Evolutionary conservation across 1,140 invertebrate species (phyloP).

Genomic region (Drosophila mayri): DNA sequence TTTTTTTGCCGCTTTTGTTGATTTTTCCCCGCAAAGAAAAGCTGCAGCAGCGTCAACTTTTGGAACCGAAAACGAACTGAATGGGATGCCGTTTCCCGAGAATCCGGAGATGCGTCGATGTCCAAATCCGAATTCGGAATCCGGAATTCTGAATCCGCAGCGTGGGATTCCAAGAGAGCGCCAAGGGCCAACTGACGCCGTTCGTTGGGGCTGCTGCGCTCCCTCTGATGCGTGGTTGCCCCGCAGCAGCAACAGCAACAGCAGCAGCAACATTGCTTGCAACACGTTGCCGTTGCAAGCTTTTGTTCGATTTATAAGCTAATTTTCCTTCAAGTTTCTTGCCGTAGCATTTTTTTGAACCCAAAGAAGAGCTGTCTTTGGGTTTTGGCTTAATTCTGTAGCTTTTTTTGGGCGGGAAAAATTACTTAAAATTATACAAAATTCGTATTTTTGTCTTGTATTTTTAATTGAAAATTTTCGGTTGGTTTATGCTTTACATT

Average conservation of each 20-base stretch:
- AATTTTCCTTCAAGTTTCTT: background rate
- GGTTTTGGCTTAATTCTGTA: background rate
- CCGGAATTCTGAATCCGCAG: slow-evolving; percentile 37
- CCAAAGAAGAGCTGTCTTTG: background rate
- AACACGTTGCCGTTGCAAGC: slow-evolving; percentile 31
- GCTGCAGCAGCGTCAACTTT: slow-evolving; percentile 1
- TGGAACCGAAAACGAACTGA: slow-evolving; percentile 23
- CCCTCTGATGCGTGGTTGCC: slow-evolving; percentile 8
- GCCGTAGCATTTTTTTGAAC: background rate
- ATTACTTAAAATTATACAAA: background rate
- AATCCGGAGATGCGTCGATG: slow-evolving; percentile 12
- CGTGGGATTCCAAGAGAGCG: slow-evolving; percentile 35
- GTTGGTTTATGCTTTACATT: background rate
- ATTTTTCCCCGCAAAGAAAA: slow-evolving; percentile 19
- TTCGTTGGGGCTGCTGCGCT: slow-evolving; percentile 39
- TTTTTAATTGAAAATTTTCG: background rate
- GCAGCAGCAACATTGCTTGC: background rate
- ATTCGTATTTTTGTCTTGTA: rapidly evolving
- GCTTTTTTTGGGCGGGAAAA: background rate
- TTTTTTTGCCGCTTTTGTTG: slow-evolving; percentile 14
- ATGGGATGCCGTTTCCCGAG: slow-evolving; percentile 24
- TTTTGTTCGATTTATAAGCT: slow-evolving; percentile 15
- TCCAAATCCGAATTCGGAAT: slow-evolving; percentile 21
- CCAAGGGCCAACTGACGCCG: slow-evolving; percentile 46
- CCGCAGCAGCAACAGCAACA: slow-evolving; percentile 2